Percentiles rank a stretch among this genome's conserved stretches.
These are phyloP conservation scores for Rhopalosiphum padi DNA, from an alignment of 1,140 invertebrate genomes.

Conservation along the genomic window DNA sequence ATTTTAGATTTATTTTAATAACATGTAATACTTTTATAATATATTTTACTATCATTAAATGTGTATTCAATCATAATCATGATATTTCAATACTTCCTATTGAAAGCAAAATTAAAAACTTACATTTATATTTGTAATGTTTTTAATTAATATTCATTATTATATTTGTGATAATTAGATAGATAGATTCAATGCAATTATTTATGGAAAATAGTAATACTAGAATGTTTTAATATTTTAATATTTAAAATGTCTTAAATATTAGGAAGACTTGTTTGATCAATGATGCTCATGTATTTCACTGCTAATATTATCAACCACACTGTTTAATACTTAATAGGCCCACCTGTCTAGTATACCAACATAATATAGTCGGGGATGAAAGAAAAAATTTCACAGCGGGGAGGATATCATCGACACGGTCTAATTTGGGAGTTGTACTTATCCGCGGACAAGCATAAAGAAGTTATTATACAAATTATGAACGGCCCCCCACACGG, in stretches of 20 bases:
- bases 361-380: background rate
- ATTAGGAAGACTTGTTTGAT: background rate
- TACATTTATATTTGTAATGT: background rate
- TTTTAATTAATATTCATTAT: background rate
- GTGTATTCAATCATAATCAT: background rate
- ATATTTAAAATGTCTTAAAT: no score
- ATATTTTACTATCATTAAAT: background rate
- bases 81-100: background rate
- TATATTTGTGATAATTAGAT: background rate
- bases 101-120: background rate
- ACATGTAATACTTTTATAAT: background rate
- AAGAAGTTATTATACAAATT: slow-evolving; percentile 56
- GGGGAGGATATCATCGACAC: slow-evolving; percentile 52
- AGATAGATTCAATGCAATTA: background rate
- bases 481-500: slow-evolving; percentile 32
- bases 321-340: slow-evolving; percentile 7
- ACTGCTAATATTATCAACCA: slow-evolving; percentile 6
- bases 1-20: no score
- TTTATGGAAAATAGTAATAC: background rate
- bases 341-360: slow-evolving; percentile 12
- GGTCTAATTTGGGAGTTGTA: slow-evolving; percentile 54
- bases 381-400: slow-evolving; percentile 41
- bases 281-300: background rate
- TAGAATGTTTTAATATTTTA: background rate
- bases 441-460: slow-evolving; percentile 41